phyloP scores from a whole-genome alignment of 1,140 invertebrate genomes.

The Hylaeus volcanicus region DNA sequence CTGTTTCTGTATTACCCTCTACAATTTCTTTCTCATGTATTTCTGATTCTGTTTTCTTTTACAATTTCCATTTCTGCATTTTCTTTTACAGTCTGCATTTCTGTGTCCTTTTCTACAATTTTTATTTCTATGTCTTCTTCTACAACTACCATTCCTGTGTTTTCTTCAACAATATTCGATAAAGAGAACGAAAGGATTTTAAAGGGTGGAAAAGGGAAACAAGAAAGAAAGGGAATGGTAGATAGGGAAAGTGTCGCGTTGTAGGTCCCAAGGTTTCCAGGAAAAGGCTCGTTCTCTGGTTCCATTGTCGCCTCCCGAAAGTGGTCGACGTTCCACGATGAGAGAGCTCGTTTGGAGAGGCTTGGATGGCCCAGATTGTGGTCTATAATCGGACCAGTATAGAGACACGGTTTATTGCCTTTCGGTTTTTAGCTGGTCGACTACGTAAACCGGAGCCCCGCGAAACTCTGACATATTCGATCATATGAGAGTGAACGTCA shows the following conservation, averaged over 20 bases:
- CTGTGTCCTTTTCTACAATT: no score
- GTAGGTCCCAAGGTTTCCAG: constrained; percentile 17
- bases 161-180: no score
- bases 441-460: not conserved
- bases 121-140: no score
- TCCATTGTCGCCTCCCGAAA: constrained; percentile 51
- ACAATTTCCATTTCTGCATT: no score
- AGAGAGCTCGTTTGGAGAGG: constrained; percentile 39
- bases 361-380: constrained; percentile 71
- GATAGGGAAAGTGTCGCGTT: not conserved
- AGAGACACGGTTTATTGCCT: constrained; percentile 65
- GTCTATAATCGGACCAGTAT: constrained; percentile 72
- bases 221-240: not conserved
- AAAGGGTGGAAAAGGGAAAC: not conserved
- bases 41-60: no score
- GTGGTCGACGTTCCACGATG: constrained; percentile 30
- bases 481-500: constrained; percentile 34
- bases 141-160: no score
- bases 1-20: no score
- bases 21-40: no score
- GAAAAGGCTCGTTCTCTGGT: constrained; percentile 36
- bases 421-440: constrained; percentile 51
- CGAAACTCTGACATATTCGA: constrained; percentile 49
- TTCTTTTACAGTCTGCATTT: no score
- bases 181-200: no score